Evolutionary conservation across 2,888 invertebrate genomes (phyloP), one percentile per base, ranked within the genome.

Genomic region (Lycaena phlaeas): DNA sequence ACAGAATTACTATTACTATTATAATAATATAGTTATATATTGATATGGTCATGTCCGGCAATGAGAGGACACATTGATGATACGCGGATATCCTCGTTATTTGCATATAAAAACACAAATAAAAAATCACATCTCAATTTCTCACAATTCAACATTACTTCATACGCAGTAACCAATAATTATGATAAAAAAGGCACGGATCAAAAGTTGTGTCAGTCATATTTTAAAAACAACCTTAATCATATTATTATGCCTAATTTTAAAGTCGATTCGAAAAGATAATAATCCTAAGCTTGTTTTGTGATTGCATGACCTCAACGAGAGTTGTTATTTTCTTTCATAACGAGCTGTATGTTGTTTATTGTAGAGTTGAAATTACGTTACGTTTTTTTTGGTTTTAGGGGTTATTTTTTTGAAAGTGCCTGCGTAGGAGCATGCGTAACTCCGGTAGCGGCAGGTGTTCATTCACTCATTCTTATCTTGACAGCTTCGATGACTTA

Each of bases 401-500:
- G 62, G 64, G 59, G 59, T 63, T 55, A 59, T 59, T 60, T 69
- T 63, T 56, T 12, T 5, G 56, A 59, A 60, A 56, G 56, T 59
- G 66, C 63, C 62, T 63, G 78, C 67, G 77, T 73, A 64, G 75
- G 76, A 68, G 75, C 70, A 56, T 69, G 81, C 77, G 82, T 84
- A 84, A 81, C 71, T 72, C 79, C 72, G 66, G 82, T 77, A 67
- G 82, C 74, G 65, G 77, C 81, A 81, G 79, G 79, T 81, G 81
- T 74, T 73, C 79, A 74, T 78, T 81, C 78, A 74, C 62, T 79
- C 78, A 76, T 76, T 81, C 77, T 82, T 81, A 82, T 82, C 82
- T 79, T 75, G 82, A 79, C 82, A 84, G 78, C 68, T 73, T 69
- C 72, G 78, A 82, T 84, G 82, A 84, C 74, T 79, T 81, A 84